Conservation (phyloP, 2,113 vertebrate species). For the Asarcornis scutulata region DNA sequence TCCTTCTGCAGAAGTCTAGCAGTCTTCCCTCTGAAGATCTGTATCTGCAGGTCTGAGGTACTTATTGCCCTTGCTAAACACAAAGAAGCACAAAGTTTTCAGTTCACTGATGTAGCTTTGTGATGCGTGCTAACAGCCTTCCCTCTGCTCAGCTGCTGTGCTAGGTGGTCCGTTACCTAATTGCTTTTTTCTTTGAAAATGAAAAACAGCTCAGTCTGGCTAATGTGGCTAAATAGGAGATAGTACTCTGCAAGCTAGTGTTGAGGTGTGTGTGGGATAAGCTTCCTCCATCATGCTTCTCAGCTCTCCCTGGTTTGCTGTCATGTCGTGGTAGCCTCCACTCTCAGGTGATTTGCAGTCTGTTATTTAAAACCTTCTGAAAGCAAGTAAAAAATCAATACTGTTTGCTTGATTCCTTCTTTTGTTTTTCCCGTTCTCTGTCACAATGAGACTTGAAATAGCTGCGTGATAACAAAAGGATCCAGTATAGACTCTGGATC, state of each 20-base stretch:
- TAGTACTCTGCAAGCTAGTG: background rate
- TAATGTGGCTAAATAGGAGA: background rate
- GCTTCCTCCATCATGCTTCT: background rate
- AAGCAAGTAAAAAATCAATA: background rate
- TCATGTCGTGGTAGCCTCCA: background rate
- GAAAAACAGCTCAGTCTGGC: background rate
- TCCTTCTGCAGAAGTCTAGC: background rate
- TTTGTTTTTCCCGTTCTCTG: background rate
- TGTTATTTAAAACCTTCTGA: background rate
- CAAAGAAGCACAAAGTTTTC: background rate
- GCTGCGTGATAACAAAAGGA: background rate
- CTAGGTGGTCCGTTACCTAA: background rate
- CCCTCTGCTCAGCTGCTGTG: background rate
- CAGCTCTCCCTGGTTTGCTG: background rate
- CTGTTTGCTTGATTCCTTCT: background rate
- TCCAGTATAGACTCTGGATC: background rate
- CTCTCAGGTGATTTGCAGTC: rapidly evolving
- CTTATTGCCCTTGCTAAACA: slow-evolving; percentile 14
- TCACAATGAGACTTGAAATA: background rate
- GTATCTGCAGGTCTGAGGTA: background rate
- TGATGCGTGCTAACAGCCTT: background rate
- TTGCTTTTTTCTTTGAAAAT: background rate
- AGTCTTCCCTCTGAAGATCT: background rate
- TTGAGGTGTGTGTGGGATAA: background rate
- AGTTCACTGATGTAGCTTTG: background rate